Evolutionary conservation across 2,113 vertebrate species (phyloP), one percentile per base, ranked within the genome.

Genomic region (Ctenodactylus gundi): DNA sequence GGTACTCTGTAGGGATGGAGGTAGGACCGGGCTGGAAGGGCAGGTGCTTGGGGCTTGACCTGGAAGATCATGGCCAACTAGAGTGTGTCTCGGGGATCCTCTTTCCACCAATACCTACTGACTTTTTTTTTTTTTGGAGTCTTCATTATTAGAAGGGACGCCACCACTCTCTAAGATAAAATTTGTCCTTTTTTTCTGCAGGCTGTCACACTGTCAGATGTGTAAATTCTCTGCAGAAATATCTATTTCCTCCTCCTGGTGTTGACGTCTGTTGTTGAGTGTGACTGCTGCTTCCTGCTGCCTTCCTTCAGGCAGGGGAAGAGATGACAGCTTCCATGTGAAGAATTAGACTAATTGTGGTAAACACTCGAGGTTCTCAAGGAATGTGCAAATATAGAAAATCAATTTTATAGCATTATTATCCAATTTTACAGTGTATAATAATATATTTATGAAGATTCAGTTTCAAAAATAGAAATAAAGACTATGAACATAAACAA

Each of bases 321-420:
- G 76, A 97, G 94, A 80, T 85, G 76, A 93, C 81, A 94, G 51
- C 25, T 92, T 10, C 1, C 0, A 64, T 87, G 44, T 93, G 85
- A 95, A 95, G 51, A 96, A 94, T 93, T 97, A 97, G 92, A 92
- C 89, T 94, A 97, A 96, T 95, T 97, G 89, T 77, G 85, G 62
- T 72, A 95, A 87, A 94, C 18, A 94, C 31, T 34, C 7, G 0
- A 95, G 31, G 78, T 94, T 96, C 87, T 96, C 90, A 82, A 97
- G 93, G 94, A 97, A 97, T 78, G 49, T 75, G 6, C 55, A 96
- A 96, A 96, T 96, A 92, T 44, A 93, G 49, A 90, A 94, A 91
- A 96, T 94, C 87, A 93, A 93, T 92, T 96, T 95, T 94, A 93
- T 96, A 85, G 80, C 82, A 93, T 67, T 95, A 92, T 94, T 97